Evolutionary conservation across 2,888 invertebrate species (phyloP), one percentile per base, ranked within the genome.

Genomic region (Caradrina kadenii): DNA sequence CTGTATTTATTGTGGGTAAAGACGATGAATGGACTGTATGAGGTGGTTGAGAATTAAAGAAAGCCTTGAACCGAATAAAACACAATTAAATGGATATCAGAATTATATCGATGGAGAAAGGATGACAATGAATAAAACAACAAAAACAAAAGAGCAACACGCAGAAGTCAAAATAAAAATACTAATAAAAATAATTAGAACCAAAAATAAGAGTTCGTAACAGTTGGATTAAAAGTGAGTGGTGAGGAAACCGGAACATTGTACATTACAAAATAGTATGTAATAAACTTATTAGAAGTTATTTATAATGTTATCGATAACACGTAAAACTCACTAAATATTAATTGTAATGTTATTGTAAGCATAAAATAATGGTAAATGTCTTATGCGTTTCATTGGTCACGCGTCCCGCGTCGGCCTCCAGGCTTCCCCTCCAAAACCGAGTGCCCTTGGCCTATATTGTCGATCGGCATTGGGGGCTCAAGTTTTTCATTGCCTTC

Each of bases 371-470:
- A 73, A 79, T 73, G 73, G 42, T 56, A 56, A 73, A 79, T 79
- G 73, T 53, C 58, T 67, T 22, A 56, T 69, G 63, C 63, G 77
- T 77, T 60, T 61, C n/a, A 63, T 81, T 59, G 76, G 74, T 62
- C 70, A 69, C 58, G 81, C 72, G 54, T 72, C 35, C 73, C 61
- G 22, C 26, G 35, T 52, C 68, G 69, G 26, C 75, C 80, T 75
- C 53, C 64, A 59, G 45, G 58, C 49, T 45, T 31, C 77, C 82
- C 81, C 73, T 72, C 79, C 82, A 52, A 81, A 81, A 65, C 62
- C 63, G 55, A 35, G 42, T 54, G 73, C 73, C 77, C 77, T 77
- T 77, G 77, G 79, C 77, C 77, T 56, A 77, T 79, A 72, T 76
- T 35, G 54, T 54, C 35, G 73, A 73, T 79, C 65, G 73, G 52